Base-by-base conservation (phyloP, 2,888 invertebrate species). In the Eupithecia tripunctaria region DNA sequence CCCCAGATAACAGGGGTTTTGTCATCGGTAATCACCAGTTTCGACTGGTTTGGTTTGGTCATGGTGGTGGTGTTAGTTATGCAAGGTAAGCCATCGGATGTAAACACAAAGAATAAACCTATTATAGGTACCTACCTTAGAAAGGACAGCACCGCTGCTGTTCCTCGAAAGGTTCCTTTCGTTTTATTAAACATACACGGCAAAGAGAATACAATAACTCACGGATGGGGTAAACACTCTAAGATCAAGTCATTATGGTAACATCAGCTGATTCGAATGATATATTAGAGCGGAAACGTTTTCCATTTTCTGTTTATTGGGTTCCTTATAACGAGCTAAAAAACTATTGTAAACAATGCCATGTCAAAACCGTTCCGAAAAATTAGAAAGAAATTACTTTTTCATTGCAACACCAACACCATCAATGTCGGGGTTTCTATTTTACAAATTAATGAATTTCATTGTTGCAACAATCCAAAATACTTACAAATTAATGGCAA, bases 371-470 rank as follows among this genome's bases (percentile, higher is more conserved):
- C 8, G 32, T n/a, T 32, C 3, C 32, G 10, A 63, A 15, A 18
- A 14, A 41, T 21, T 25, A 29, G n/a, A 12, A 2, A 15, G 66
- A 47, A 32, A 6, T 66, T 1, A 10, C 63, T 82, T 81, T 82
- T 84, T 90, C 90, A 88, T 93, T 94, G 94, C 93, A 93, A 93
- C 93, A 92, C 92, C 93, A 93, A 93, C 93, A 92, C 92, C 81
- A 84, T 82, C 82, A 32, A 82, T 80, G 76, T 78, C 84, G 86
- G 92, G 91, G 93, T 93, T 93, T 93, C 93, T 93, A 92, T 88
- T 81, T 51, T 81, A 84, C 83, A 77, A 80, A 76, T 82, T 82
- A 78, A 82, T 82, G 63, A 84, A 88, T 85, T 91, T 91, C 88
- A 88, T 88, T 87, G 90, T 92, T 93, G 94, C 93, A 93, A 94